Evolutionary conservation across 1,140 invertebrate species (phyloP).

Genomic region (Plodia interpunctella): DNA sequence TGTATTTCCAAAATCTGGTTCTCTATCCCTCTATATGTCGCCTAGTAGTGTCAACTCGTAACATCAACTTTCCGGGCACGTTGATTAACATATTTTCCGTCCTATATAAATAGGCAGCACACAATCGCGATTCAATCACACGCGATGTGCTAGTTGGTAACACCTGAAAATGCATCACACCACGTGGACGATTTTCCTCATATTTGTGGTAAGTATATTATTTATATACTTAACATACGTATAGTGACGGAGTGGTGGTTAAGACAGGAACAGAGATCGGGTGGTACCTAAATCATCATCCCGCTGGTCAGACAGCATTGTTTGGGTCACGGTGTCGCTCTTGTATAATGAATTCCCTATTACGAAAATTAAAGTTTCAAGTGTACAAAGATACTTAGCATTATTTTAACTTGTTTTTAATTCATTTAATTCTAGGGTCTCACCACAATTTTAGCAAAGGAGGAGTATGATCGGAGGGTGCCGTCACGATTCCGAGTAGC

Average conservation of each 20-base stretch:
- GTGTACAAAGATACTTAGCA: too few relatives aligned
- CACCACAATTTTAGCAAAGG: not conserved
- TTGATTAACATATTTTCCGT: conserved; percentile 9
- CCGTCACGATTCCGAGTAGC: not conserved
- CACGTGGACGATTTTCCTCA: not conserved
- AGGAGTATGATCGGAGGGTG: not conserved
- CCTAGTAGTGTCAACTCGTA: too few relatives aligned
- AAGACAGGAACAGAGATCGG: too few relatives aligned
- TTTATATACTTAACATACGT: too few relatives aligned
- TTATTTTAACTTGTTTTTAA: not conserved
- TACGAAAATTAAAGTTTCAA: too few relatives aligned
- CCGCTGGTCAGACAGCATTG: too few relatives aligned
- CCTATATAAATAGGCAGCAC: not conserved
- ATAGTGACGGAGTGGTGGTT: too few relatives aligned
- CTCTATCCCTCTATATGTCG: too few relatives aligned
- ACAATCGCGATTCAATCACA: not conserved
- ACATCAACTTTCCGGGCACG: not conserved
- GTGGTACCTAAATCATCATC: too few relatives aligned
- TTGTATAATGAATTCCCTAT: too few relatives aligned
- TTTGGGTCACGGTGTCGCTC: too few relatives aligned
- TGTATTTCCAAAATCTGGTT: too few relatives aligned
- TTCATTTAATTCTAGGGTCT: not conserved
- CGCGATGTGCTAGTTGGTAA: not conserved
- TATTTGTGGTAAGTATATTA: not conserved
- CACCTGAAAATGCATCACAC: not conserved